Evolutionary conservation across 2,797 vertebrate species (phyloP), one percentile per base, ranked within the genome.

Genomic region (Austrolebias charrua): DNA sequence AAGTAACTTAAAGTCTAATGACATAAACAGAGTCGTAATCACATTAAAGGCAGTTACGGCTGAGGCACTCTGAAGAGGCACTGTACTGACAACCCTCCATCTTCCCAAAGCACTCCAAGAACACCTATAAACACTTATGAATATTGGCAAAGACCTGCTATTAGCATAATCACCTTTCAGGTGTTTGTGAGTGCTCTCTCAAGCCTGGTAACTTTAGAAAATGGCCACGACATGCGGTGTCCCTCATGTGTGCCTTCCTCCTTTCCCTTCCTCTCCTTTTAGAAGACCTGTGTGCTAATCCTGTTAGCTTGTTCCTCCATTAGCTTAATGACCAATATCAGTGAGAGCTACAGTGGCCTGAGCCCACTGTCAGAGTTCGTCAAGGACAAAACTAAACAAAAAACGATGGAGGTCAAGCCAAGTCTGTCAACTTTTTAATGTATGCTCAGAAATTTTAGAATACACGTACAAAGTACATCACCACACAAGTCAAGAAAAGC

Each of bases 261-360:
- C 66, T 71, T 67, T 65, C 70, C 64, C 46, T 70, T 40, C 68
- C 70, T 54, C 62, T 76, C 31, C 61, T 71, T 76, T 80, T 75
- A 71, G 77, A 86, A 74, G 83, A 67, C 79, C 73, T 69, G 67
- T 3, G 1, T 65, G 93, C 90, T 96, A 96, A 96, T 96, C 94
- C 94, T 93, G 92, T 96, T 95, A 95, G 40, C 87, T 90, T 75
- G 72, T 90, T 93, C 92, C 91, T 94, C 95, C 94, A 92, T 95
- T 96, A 96, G 89, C 93, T 93, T 94, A 92, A 95, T 94, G 92
- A 92, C 94, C 94, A 95, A 95, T 95, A 94, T 94, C 92, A 92
- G 92, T 93, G 94, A 96, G 92, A 92, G 93, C 93, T 92, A 76
- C 60, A 38, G 35, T 38, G 78, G 82, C 78, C 78, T 75, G 91